These are phyloP conservation scores for Pardosa pseudoannulata DNA, from an alignment of 2,888 invertebrate genomes.

Conservation along the genomic window DNA sequence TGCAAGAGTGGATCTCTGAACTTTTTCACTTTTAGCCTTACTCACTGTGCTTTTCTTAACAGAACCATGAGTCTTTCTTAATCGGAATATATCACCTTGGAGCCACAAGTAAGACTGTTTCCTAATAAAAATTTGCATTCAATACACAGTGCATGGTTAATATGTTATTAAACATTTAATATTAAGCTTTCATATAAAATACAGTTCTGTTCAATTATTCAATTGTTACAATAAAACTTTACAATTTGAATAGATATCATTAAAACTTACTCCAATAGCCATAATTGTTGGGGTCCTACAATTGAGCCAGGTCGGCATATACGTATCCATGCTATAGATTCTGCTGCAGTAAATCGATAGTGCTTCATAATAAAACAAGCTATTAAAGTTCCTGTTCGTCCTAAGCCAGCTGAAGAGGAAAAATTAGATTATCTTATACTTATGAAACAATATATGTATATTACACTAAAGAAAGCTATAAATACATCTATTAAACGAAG, in stretches of 20 bases:
- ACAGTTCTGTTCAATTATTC: too few species aligned
- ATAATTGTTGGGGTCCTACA: slow-evolving; percentile 97
- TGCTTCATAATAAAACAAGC: slow-evolving; percentile 99
- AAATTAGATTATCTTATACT: too few species aligned
- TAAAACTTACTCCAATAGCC: slow-evolving; percentile 81
- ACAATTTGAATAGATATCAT: too few species aligned
- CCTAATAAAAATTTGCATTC: too few species aligned
- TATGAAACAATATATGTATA: too few species aligned
- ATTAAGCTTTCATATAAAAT: too few species aligned
- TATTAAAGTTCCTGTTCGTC: slow-evolving; percentile 97
- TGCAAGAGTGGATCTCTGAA: slow-evolving; percentile 53
- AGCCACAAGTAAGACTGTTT: slow-evolving; percentile 88
- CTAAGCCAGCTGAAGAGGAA: slow-evolving; percentile 88
- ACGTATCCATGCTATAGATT: slow-evolving; percentile 96
- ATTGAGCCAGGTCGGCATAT: slow-evolving; percentile 99
- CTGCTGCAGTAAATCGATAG: slow-evolving; percentile 92
- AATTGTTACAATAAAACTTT: too few species aligned
- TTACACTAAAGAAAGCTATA: too few species aligned
- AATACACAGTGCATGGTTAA: too few species aligned
- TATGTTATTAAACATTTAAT: too few species aligned
- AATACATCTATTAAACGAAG: too few species aligned
- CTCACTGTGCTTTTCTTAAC: slow-evolving; percentile 37
- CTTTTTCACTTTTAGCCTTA: slow-evolving; percentile 36
- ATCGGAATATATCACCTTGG: slow-evolving; percentile 82
- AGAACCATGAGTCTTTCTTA: slow-evolving; percentile 76